These are phyloP conservation scores for Schlechtendalia chinensis DNA, from an alignment of 1,140 invertebrate species.

Conservation along the genomic window DNA sequence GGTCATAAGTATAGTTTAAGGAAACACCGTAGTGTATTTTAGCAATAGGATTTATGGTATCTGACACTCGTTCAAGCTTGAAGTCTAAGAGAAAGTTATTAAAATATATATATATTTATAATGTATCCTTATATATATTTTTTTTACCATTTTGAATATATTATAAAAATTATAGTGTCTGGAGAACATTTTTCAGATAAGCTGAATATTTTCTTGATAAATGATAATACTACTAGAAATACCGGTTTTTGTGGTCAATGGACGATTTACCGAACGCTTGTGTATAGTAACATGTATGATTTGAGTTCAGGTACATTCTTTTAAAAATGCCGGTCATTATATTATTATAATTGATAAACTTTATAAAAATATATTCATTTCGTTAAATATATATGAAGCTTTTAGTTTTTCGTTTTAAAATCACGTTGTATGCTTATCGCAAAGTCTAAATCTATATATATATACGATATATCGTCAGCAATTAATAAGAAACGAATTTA, in stretches of 20 bases:
- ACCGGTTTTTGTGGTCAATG: constrained; percentile 33
- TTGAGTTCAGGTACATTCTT: background rate
- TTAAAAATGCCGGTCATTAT: background rate
- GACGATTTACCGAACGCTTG: constrained; percentile 16
- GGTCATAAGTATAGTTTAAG: background rate
- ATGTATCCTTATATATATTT: background rate
- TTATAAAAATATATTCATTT: background rate
- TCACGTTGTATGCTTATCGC: too few species aligned
- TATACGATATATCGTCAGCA: too few species aligned
- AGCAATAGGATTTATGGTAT: constrained; percentile 45
- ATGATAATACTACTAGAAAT: constrained; percentile 8
- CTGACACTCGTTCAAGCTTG: constrained; percentile 12
- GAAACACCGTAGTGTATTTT: background rate
- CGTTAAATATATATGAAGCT: background rate
- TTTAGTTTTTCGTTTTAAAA: too few species aligned
- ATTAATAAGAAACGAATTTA: too few species aligned
- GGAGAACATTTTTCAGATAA: constrained; percentile 18
- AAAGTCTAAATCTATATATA: too few species aligned
- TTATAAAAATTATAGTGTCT: background rate
- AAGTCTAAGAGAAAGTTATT: constrained; percentile 42
- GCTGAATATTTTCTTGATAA: constrained; percentile 17
- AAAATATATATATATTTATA: background rate
- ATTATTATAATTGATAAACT: background rate
- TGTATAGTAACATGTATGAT: background rate
- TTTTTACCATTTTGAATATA: constrained; percentile 5